These are phyloP conservation scores for Epinotia brunnichana DNA, from an alignment of 2,888 invertebrate species.

Conservation along the genomic window DNA sequence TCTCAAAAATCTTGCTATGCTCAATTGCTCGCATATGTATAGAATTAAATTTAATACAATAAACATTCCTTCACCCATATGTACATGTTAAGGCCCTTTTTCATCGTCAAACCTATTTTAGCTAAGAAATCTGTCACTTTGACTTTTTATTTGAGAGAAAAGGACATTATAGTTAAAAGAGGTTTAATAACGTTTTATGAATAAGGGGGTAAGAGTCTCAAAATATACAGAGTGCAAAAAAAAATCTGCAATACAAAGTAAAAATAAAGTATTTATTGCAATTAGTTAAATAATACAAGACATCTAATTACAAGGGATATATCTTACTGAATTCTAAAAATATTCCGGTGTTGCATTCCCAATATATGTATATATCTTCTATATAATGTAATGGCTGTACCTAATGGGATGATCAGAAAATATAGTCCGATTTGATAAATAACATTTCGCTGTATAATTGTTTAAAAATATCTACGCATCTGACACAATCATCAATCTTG, in stretches of 20 bases:
- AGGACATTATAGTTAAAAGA: no score
- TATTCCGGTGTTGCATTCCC: slow-evolving; percentile 5
- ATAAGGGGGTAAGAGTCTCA: no score
- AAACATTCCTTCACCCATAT: slow-evolving; percentile 8
- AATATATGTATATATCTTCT: slow-evolving; percentile 25
- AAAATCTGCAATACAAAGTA: background rate
- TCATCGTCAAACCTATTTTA: no score
- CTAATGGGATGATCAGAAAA: slow-evolving; percentile 32
- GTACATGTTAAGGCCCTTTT: background rate
- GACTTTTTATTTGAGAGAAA: no score
- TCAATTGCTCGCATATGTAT: background rate
- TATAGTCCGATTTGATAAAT: slow-evolving; percentile 37
- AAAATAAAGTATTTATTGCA: background rate
- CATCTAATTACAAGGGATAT: background rate
- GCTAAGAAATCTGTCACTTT: no score
- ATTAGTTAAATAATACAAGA: background rate
- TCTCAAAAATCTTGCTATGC: no score
- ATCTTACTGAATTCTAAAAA: slow-evolving; percentile 5
- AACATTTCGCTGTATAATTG: slow-evolving; percentile 38
- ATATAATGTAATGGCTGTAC: slow-evolving; percentile 11
- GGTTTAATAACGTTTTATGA: no score
- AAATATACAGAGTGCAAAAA: no score
- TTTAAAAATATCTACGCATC: slow-evolving; percentile 40
- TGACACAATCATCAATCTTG: slow-evolving; percentile 40
- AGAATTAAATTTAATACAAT: background rate